Conservation (phyloP, 2,113 vertebrate species). For the Chloroceryle aenea region DNA sequence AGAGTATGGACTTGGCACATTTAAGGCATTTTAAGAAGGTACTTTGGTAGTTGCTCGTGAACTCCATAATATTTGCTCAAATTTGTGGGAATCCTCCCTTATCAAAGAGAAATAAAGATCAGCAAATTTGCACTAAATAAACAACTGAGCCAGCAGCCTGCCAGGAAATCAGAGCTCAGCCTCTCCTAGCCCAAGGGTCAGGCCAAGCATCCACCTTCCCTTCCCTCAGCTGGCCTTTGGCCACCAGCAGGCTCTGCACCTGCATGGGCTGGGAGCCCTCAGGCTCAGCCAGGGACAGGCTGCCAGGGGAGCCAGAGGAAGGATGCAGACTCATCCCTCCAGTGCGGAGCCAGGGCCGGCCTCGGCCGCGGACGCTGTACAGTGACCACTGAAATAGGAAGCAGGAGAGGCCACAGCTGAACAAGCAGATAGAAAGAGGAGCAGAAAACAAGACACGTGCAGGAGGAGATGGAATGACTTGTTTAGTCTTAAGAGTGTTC, state of each 20-base stretch:
- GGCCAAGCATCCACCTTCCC: background rate
- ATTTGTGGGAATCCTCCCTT: background rate
- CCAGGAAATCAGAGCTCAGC: background rate
- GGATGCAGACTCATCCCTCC: rapidly evolving
- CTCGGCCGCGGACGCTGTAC: rapidly evolving
- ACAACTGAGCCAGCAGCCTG: background rate
- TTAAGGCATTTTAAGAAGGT: background rate
- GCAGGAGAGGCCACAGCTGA: background rate
- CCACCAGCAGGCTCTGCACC: background rate
- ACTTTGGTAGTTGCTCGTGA: background rate
- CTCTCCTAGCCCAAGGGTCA: background rate
- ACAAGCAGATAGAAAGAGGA: background rate
- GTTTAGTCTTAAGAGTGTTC: background rate
- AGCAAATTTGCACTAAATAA: background rate
- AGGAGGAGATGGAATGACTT: background rate
- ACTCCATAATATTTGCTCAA: background rate
- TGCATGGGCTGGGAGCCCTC: background rate
- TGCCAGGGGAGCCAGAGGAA: background rate
- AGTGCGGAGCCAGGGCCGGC: rapidly evolving
- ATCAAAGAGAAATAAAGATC: background rate
- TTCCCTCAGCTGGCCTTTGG: background rate
- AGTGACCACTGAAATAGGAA: background rate
- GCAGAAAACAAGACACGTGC: background rate
- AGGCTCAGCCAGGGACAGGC: background rate
- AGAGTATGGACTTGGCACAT: background rate